These are phyloP conservation scores for Saguinus midas DNA, from an alignment of 2,113 vertebrate species.

Conservation along the genomic window DNA sequence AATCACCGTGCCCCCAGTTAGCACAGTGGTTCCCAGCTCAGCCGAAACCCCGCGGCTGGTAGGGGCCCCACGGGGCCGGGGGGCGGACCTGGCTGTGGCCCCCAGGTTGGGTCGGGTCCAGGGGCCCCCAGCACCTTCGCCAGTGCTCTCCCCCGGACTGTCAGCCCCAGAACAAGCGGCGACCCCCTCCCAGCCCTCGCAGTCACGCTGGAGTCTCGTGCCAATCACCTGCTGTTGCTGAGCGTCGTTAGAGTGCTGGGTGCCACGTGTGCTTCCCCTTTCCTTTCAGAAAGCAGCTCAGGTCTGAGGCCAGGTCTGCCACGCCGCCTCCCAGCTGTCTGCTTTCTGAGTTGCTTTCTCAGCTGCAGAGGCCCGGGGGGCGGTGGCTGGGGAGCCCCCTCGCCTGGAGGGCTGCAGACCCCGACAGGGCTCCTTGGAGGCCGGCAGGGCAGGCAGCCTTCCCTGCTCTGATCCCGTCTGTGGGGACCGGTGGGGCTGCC, in stretches of 20 bases:
- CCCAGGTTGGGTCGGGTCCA: background rate
- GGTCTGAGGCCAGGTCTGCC: background rate
- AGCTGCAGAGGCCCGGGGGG: background rate
- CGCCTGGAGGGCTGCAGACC: background rate
- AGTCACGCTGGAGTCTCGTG: too few species aligned
- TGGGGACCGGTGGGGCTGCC: accelerated
- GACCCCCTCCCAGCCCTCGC: background rate
- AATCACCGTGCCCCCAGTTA: background rate
- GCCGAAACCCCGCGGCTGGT: background rate
- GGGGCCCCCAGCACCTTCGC: too few species aligned
- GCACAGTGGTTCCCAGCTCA: background rate
- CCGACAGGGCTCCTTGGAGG: accelerated
- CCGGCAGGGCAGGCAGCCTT: too few species aligned
- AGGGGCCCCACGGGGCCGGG: accelerated
- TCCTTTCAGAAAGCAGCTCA: background rate
- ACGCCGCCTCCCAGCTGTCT: accelerated
- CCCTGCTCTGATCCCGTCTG: background rate
- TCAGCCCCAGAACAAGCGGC: background rate
- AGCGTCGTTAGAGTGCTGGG: accelerated
- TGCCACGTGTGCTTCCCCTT: background rate
- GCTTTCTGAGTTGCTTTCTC: background rate
- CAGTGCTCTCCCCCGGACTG: background rate
- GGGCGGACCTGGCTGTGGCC: accelerated
- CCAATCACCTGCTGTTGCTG: accelerated
- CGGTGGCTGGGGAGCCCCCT: background rate